phyloP scores from a whole-genome alignment of 2,797 vertebrate genomes.

The Leuciscus waleckii region DNA sequence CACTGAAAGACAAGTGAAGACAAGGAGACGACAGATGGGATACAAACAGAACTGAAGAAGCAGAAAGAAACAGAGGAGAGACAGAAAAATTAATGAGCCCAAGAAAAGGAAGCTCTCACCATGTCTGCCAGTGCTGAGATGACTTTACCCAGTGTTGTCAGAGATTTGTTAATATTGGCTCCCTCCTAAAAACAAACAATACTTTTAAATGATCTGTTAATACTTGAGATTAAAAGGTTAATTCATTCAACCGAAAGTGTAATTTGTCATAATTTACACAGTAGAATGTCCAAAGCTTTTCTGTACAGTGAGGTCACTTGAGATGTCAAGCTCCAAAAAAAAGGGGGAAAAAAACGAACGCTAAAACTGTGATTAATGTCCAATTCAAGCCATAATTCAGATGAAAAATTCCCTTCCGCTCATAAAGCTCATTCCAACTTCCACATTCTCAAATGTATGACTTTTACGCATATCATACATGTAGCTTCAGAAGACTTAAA shows the following conservation, averaged over 20 bases:
- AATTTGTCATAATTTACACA: not conserved
- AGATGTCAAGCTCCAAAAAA: not conserved
- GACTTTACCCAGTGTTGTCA: constrained; percentile 69
- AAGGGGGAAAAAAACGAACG: not conserved
- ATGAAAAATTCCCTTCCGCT: not conserved
- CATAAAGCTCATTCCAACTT: not conserved
- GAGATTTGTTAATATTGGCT: constrained; percentile 70
- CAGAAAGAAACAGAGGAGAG: not conserved
- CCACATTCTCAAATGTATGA: too few relatives aligned
- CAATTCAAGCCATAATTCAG: not conserved
- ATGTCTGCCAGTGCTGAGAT: constrained; percentile 70
- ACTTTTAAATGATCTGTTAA: constrained; percentile 14
- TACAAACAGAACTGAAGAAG: not conserved
- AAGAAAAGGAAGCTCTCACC: constrained; percentile 46
- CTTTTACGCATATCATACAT: not conserved
- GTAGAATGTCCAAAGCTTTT: not conserved
- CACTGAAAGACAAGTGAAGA: not conserved
- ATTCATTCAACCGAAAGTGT: not conserved
- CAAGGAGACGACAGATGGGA: not conserved
- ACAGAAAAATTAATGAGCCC: not conserved
- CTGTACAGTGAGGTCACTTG: not conserved
- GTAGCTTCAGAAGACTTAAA: not conserved
- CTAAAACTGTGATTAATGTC: not conserved
- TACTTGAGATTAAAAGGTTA: not conserved
- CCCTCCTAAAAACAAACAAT: constrained; percentile 61